Evolutionary conservation across 2,888 invertebrate genomes (phyloP).

Genomic region (Tiliacea aurago): DNA sequence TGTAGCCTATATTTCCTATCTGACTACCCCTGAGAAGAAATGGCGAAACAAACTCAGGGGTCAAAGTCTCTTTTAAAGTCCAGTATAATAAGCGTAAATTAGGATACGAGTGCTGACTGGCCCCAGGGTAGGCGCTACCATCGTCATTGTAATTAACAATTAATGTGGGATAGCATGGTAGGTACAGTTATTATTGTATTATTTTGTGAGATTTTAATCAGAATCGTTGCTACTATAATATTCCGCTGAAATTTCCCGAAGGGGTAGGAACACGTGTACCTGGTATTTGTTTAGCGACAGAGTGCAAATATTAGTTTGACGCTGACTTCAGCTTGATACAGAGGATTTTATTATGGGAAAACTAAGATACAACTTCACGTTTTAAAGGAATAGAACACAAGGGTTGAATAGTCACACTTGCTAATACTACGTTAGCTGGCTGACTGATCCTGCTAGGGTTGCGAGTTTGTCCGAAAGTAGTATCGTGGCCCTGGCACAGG

Average conservation of each 20-base stretch:
- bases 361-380: not conserved
- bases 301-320: slow-evolving; percentile 5
- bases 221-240: not conserved
- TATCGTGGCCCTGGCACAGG: too few relatives aligned
- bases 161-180: not conserved
- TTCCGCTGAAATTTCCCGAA: slow-evolving; percentile 10
- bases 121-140: slow-evolving; percentile 5
- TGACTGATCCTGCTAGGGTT: too few relatives aligned
- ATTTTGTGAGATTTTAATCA: slow-evolving; percentile 9
- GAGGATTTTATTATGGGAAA: not conserved
- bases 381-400: not conserved
- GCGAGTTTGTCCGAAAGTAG: too few relatives aligned
- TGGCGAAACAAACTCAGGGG: too few relatives aligned
- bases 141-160: slow-evolving; percentile 30
- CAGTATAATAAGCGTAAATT: slow-evolving; percentile 48
- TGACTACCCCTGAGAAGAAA: too few relatives aligned
- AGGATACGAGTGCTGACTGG: slow-evolving; percentile 38
- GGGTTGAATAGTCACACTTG: too few relatives aligned
- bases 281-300: slow-evolving; percentile 11
- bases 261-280: not conserved
- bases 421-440: too few relatives aligned
- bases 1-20: too few relatives aligned
- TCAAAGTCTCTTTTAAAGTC: too few relatives aligned
- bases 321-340: not conserved
- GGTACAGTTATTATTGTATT: not conserved